Conservation (phyloP, 2,113 vertebrate species). For the Psittacara wagleri region DNA sequence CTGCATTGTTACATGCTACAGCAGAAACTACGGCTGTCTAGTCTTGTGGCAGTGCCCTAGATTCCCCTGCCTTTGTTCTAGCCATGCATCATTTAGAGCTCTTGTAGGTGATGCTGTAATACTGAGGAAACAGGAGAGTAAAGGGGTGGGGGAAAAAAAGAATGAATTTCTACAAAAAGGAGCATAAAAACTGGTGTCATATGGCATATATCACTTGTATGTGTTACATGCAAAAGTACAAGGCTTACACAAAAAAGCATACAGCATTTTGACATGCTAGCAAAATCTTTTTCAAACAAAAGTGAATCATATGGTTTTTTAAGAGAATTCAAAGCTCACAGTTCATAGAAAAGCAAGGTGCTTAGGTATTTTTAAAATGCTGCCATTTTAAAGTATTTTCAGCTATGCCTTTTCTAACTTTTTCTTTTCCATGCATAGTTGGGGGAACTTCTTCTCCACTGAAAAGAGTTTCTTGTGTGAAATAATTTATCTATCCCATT, state of each 20-base stretch:
- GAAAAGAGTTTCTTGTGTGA: neutral
- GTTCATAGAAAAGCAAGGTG: neutral
- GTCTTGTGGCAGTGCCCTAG: constrained; percentile 62
- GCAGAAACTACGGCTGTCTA: constrained; percentile 25
- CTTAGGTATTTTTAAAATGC: constrained; percentile 3
- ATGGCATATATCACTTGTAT: neutral
- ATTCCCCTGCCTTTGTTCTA: constrained; percentile 72
- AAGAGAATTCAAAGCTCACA: neutral
- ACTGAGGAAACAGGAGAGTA: neutral
- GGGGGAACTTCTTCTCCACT: neutral
- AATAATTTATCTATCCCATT: neutral
- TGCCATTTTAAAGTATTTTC: neutral
- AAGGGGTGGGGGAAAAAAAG: neutral
- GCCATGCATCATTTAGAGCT: constrained; percentile 39
- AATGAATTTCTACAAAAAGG: neutral
- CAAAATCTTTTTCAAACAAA: neutral
- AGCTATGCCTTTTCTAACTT: neutral
- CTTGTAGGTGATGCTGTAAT: constrained; percentile 35
- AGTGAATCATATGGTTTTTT: neutral
- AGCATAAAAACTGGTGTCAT: neutral
- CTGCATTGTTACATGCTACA: constrained; percentile 18
- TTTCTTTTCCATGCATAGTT: neutral
- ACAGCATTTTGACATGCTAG: neutral
- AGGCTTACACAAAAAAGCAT: neutral
- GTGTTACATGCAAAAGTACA: neutral